These are phyloP conservation scores for Cynopterus brachyotis DNA, from an alignment of 2,113 vertebrate species.

Conservation along the genomic window DNA sequence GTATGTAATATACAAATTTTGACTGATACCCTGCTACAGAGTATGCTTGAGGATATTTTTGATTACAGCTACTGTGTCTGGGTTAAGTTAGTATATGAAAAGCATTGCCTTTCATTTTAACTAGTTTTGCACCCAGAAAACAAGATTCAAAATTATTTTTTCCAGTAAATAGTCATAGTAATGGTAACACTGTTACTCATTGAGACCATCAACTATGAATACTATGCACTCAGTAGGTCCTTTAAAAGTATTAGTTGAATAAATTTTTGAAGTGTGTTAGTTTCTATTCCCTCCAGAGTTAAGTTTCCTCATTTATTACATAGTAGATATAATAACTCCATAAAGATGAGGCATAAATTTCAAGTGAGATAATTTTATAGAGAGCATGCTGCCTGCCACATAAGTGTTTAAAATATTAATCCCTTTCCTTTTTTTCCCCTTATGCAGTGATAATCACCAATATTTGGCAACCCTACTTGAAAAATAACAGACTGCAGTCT, in stretches of 20 bases:
- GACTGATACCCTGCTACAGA: background rate
- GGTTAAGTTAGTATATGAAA: background rate
- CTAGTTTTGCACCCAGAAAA: background rate
- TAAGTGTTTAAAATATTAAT: background rate
- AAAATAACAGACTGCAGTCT: background rate
- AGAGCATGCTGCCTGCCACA: background rate
- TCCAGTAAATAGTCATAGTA: background rate
- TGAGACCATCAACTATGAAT: background rate
- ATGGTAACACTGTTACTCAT: background rate
- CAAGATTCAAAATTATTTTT: background rate
- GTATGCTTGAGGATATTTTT: background rate
- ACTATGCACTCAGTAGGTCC: background rate
- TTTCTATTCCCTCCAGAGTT: background rate
- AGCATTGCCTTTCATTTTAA: background rate
- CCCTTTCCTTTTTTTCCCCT: background rate
- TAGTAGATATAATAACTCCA: background rate
- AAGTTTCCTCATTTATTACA: background rate
- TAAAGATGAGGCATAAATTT: background rate
- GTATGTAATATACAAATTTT: background rate
- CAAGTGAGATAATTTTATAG: background rate
- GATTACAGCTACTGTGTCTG: background rate
- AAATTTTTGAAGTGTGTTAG: background rate
- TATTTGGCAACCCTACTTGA: background rate
- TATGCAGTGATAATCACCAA: background rate
- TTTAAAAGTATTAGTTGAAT: background rate